Evolutionary conservation across 2,113 vertebrate species (phyloP).

Genomic region (Varanus salvator): DNA sequence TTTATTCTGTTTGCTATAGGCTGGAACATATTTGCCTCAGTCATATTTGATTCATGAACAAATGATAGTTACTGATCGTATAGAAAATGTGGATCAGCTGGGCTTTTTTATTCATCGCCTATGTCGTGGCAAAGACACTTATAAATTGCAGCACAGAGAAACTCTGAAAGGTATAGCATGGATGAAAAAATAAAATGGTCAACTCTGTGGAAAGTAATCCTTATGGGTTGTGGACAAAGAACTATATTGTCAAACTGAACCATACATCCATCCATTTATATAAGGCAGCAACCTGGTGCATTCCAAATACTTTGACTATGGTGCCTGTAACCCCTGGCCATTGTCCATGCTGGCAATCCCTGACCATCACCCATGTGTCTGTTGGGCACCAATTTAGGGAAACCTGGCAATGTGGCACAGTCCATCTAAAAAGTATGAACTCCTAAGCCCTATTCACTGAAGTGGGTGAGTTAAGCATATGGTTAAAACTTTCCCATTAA

Average conservation of each 20-base stretch:
- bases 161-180: conserved; percentile 80
- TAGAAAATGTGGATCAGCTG: conserved; percentile 89
- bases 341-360: no score
- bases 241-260: not conserved
- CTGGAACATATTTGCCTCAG: conserved; percentile 95
- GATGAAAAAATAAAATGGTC: not conserved
- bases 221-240: not conserved
- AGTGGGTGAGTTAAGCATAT: not conserved
- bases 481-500: not conserved
- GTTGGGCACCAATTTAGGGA: no score
- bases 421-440: no score
- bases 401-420: not conserved
- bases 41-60: conserved; percentile 93
- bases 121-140: conserved; percentile 91
- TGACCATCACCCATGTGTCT: no score
- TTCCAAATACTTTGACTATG: no score
- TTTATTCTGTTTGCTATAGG: conserved; percentile 74
- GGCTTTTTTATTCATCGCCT: conserved; percentile 91
- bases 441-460: not conserved
- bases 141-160: conserved; percentile 89
- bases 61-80: conserved; percentile 95
- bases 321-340: no score
- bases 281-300: not conserved
- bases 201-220: no score
- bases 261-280: not conserved